Base-by-base conservation (phyloP, 1,140 invertebrate genomes). In the Steinernema khuongi region DNA sequence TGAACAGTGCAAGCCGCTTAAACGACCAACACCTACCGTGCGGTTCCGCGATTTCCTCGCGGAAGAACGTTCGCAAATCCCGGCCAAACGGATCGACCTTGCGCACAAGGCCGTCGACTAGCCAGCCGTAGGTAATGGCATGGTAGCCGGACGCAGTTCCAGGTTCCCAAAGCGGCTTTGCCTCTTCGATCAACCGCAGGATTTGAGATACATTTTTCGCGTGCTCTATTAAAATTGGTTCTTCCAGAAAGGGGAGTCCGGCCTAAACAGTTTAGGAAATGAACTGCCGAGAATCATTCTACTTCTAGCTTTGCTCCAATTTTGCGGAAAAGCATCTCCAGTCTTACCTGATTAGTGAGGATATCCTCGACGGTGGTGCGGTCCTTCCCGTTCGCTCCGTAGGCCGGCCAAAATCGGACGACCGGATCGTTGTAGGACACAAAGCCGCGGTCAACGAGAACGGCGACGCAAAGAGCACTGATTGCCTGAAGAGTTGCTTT, bases 321-420 rank as follows among this genome's bases (percentile, higher is more conserved):
- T 1, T 4, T 7, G 17, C 18, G 18, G n/a, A 18, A 18, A 72
- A 26, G 19, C 17, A 17, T 28, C 14, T 19, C 14, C 19, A 71
- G 26, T 17, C 29, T 31, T 66, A 87, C 86, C 81, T 86, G 81
- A 75, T 88, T 86, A 71, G 79, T 82, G 0, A 88, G 44, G 4
- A 88, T 74, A 74, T 85, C 81, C 31, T 85, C 80, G 18, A 88
- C 77, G 1, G 87, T 88, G 1, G 87, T 84, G 22, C 79, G 79
- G 69, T 82, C 80, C 77, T 88, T 88, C 11, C 86, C 85, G 44
- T 87, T 81, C 17, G 75, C 36, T n/a, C 74, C 85, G 80, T 87
- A 88, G 70, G 85, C 86, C 44, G 86, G 86, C 87, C 87, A 88
- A 77, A 86, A 87, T n/a, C 83, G 67, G 1, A 76, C 67, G 0